These are phyloP conservation scores for Rotaria socialis DNA, from an alignment of 2,888 invertebrate genomes.

Conservation along the genomic window DNA sequence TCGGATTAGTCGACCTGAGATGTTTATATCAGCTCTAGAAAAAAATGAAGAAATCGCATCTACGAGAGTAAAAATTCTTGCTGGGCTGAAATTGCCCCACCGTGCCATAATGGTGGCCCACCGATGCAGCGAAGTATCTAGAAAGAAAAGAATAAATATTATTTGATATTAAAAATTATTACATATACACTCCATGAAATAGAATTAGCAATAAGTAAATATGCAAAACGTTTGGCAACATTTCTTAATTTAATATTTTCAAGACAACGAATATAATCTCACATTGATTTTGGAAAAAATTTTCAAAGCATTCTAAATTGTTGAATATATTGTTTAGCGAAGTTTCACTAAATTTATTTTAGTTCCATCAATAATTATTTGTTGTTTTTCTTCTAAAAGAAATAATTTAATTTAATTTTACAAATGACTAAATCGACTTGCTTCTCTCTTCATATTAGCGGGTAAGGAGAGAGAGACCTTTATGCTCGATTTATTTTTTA, in stretches of 20 bases:
- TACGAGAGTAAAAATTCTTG: too few relatives aligned
- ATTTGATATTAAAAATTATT: background rate
- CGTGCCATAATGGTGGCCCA: too few relatives aligned
- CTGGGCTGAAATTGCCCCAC: too few relatives aligned
- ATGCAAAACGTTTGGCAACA: conserved; percentile 92
- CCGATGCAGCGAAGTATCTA: too few relatives aligned
- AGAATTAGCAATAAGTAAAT: conserved; percentile 88
- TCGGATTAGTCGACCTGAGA: too few relatives aligned
- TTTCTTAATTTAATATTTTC: conserved; percentile 91
- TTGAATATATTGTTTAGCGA: conserved; percentile 87
- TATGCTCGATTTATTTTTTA: too few relatives aligned
- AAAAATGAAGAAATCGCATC: too few relatives aligned
- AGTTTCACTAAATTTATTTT: conserved; percentile 90
- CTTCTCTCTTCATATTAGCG: conserved; percentile 51
- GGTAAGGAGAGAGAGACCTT: too few relatives aligned
- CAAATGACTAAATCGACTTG: background rate
- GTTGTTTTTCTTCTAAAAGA: conserved; percentile 45
- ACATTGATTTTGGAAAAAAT: conserved; percentile 90
- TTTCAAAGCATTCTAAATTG: conserved; percentile 89
- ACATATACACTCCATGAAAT: conserved; percentile 75
- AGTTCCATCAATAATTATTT: conserved; percentile 77
- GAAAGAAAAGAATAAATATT: too few relatives aligned
- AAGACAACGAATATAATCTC: conserved; percentile 77
- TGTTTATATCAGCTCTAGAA: too few relatives aligned
- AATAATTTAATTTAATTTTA: background rate